Conservation (phyloP, 2,113 vertebrate genomes). For the Ochotona curzoniae region DNA sequence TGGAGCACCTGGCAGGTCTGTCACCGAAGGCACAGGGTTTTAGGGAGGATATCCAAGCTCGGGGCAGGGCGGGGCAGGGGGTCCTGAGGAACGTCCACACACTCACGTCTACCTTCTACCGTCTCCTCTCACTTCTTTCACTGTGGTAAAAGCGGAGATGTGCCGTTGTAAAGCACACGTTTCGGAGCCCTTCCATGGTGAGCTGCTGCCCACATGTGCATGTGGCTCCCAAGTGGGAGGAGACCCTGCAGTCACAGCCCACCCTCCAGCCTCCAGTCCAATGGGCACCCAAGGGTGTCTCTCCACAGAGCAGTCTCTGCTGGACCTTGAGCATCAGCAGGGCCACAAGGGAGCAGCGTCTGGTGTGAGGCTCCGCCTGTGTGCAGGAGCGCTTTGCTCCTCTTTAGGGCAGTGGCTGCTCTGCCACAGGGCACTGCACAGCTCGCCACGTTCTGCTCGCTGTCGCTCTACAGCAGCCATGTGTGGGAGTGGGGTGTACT, state of each 20-base stretch:
- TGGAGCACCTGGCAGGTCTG: fast-evolving
- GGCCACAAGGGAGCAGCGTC: fast-evolving
- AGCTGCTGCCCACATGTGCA: neutral
- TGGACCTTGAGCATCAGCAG: neutral
- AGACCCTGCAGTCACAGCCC: neutral
- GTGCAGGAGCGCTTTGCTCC: neutral
- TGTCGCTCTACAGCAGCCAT: neutral
- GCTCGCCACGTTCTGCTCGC: too few relatives aligned
- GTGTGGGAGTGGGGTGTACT: neutral
- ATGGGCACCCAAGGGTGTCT: neutral
- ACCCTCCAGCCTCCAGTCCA: neutral
- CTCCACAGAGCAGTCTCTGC: neutral
- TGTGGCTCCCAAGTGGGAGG: neutral
- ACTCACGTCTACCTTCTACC: neutral
- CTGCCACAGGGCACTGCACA: neutral
- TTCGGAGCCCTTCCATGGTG: neutral
- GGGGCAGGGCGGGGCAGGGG: too few relatives aligned
- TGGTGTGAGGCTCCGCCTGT: neutral
- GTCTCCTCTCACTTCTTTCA: neutral
- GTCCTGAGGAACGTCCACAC: neutral
- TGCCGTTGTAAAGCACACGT: neutral
- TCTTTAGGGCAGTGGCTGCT: neutral
- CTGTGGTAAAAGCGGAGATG: neutral
- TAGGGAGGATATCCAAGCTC: neutral
- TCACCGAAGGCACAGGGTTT: neutral